Evolutionary conservation across 1,140 invertebrate species (phyloP).

Genomic region (Steinernema feltiae): DNA sequence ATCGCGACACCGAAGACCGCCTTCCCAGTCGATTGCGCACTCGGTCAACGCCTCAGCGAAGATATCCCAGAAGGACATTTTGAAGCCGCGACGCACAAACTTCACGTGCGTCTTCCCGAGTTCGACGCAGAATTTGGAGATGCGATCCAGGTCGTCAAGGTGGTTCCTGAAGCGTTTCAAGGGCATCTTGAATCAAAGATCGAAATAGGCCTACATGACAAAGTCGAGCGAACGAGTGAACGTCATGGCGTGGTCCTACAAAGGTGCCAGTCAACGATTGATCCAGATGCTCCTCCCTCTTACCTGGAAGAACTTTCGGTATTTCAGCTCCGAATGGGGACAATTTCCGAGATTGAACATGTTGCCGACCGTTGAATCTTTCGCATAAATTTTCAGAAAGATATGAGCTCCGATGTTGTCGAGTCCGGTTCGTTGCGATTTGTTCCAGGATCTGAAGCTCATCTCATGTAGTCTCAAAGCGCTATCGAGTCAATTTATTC

Average conservation of each 20-base stretch:
- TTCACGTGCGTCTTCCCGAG: background rate
- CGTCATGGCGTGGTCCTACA: constrained; percentile 2
- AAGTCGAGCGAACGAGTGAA: background rate
- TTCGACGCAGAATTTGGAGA: constrained; percentile 1
- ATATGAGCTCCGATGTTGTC: background rate
- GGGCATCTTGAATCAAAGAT: too few relatives aligned
- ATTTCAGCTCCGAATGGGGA: background rate
- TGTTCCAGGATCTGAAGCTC: constrained; percentile 8
- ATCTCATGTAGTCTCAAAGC: too few relatives aligned
- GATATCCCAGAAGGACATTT: constrained; percentile 1
- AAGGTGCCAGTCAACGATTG: background rate
- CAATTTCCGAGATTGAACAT: constrained; percentile 6
- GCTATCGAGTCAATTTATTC: too few relatives aligned
- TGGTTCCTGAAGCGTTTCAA: too few relatives aligned
- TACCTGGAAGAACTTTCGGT: constrained; percentile 10
- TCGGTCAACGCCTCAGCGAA: constrained; percentile 8
- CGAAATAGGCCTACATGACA: too few relatives aligned
- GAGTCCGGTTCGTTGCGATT: background rate
- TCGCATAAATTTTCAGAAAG: background rate
- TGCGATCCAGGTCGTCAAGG: background rate
- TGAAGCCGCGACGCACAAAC: background rate
- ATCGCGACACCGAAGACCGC: background rate
- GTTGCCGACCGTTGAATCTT: background rate
- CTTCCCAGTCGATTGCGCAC: constrained; percentile 8
- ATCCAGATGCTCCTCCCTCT: background rate